These are phyloP conservation scores for Corythornis vintsioides DNA, from an alignment of 2,113 vertebrate species.

Conservation along the genomic window DNA sequence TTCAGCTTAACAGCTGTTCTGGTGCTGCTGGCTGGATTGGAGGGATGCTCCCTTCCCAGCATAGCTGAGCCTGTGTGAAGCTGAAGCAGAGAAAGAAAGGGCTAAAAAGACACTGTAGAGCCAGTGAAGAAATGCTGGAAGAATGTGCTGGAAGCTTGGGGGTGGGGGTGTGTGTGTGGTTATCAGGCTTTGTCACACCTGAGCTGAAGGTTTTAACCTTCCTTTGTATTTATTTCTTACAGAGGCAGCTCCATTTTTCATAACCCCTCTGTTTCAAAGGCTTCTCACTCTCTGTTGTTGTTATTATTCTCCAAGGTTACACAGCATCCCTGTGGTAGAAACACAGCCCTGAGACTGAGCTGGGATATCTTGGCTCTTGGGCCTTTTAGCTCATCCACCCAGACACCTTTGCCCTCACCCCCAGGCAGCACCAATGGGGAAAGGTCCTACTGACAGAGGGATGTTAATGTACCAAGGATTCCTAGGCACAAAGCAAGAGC, in stretches of 20 bases:
- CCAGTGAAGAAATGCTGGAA: neutral
- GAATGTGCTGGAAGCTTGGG: neutral
- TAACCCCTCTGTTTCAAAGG: neutral
- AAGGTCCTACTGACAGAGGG: neutral
- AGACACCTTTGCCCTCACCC: neutral
- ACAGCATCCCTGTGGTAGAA: neutral
- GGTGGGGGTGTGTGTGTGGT: neutral
- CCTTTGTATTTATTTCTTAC: neutral
- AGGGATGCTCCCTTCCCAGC: neutral
- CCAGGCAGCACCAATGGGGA: neutral
- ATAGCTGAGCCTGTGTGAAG: neutral
- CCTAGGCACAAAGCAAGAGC: neutral
- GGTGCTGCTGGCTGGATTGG: neutral
- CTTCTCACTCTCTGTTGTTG: neutral
- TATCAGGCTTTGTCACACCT: neutral
- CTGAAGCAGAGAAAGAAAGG: neutral
- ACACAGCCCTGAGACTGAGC: neutral
- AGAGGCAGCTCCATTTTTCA: neutral
- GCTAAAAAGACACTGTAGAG: neutral
- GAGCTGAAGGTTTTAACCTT: neutral
- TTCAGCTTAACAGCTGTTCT: neutral
- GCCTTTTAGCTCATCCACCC: rapidly evolving
- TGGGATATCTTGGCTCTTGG: neutral
- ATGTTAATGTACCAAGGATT: neutral
- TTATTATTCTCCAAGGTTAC: neutral